Evolutionary conservation across 2,797 vertebrate species (phyloP), one percentile per base, ranked within the genome.

Genomic region (Lemur catta): DNA sequence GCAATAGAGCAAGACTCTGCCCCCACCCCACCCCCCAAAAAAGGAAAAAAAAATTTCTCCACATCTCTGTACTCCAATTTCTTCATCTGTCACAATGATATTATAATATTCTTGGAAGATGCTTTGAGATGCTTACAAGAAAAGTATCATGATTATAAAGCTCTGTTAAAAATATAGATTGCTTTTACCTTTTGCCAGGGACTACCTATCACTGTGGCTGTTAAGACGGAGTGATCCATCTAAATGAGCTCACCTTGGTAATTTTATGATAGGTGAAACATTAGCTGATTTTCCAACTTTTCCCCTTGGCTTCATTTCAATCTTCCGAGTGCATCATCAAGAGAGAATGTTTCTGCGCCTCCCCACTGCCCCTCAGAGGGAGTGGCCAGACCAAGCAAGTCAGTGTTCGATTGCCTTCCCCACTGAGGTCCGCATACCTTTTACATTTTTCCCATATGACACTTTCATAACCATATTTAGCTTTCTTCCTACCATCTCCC

Each of bases 391-490:
- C 43, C 3, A 38, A 86, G 74, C 50, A 94, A 81, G 94, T 38
- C 75, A 61, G 24, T 48, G 1, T 61, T 82, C 65, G 95, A 63
- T 59, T 63, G 59, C 89, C 78, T 89, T 65, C 90, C 91, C 93
- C 93, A 87, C 95, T 84, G 95, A 96, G 85, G 91, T 93, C 96
- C 91, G 14, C 5, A 48, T 33, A 95, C 81, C 96, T 98, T 95
- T 93, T 94, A 93, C 78, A 87, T 81, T 94, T 97, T 86, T 95
- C 91, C 91, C 30, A 8, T 82, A 95, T 89, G 67, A 97, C 79
- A 97, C 55, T 97, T 95, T 93, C 14, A 95, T 74, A 97, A 97
- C 61, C 79, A 96, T 96, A 97, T 91, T 96, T 97, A 95, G 95
- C 81, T 97, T 95, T 90, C 87, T 98, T 98, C 95, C 91, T 67